Conservation (phyloP, 2,797 vertebrate genomes). For the Emys orbicularis region DNA sequence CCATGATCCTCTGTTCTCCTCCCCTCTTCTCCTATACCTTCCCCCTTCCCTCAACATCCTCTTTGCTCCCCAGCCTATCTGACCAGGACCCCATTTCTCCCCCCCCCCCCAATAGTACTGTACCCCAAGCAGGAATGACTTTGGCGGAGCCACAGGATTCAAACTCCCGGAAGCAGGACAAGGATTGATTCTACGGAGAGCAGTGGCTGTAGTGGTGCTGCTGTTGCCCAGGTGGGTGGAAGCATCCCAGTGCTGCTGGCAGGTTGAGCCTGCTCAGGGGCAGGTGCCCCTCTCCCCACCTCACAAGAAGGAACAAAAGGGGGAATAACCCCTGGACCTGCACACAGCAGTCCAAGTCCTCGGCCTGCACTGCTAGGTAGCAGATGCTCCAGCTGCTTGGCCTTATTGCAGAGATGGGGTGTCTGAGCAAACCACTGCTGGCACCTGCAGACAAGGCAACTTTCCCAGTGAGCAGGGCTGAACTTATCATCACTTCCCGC, state of each 20-base stretch:
- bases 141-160: not conserved
- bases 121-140: not conserved
- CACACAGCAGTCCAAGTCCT: not conserved
- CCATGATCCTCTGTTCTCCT: not conserved
- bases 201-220: no score
- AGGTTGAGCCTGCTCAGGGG: not conserved
- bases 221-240: not conserved
- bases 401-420: not conserved
- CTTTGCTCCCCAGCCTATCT: not conserved
- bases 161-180: not conserved
- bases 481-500: not conserved
- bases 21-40: no score
- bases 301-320: no score
- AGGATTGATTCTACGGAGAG: not conserved
- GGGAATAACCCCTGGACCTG: not conserved
- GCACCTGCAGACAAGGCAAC: not conserved
- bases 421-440: not conserved
- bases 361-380: not conserved
- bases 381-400: not conserved
- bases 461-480: not conserved
- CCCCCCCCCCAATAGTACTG: accelerated
- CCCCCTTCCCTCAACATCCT: not conserved
- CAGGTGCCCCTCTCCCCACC: not conserved
- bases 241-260: not conserved
- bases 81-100: not conserved